Percentiles rank a stretch among this genome's conserved stretches.
These are phyloP conservation scores for Meta bourneti DNA, from an alignment of 2,888 invertebrate genomes.

Conservation along the genomic window DNA sequence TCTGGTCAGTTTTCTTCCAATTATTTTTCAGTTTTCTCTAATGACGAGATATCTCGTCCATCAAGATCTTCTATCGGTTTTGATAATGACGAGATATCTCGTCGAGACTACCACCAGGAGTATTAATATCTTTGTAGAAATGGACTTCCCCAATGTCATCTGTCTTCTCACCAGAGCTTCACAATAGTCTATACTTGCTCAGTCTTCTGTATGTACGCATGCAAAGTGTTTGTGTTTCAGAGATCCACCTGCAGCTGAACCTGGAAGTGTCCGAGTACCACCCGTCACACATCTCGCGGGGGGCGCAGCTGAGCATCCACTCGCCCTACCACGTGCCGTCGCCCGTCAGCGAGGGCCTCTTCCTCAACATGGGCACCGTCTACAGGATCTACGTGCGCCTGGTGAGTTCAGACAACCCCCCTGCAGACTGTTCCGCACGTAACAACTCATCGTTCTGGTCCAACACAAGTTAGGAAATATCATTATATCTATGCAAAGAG, in stretches of 20 bases:
- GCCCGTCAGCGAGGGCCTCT: constrained; percentile 60
- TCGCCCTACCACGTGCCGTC: constrained; percentile 72
- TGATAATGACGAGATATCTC: too few species aligned
- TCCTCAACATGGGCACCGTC: constrained; percentile 71
- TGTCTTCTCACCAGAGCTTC: too few species aligned
- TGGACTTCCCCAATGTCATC: too few species aligned
- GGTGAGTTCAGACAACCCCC: constrained; percentile 24
- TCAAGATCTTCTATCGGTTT: too few species aligned
- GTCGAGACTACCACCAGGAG: too few species aligned
- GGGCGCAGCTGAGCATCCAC: constrained; percentile 65
- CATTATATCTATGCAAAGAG: neutral
- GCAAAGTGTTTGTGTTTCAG: neutral
- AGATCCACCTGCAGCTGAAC: constrained; percentile 63
- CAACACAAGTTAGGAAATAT: neutral
- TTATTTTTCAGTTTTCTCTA: too few species aligned
- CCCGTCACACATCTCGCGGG: constrained; percentile 60
- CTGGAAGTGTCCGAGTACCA: constrained; percentile 69
- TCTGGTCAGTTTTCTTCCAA: too few species aligned
- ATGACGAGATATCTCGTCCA: too few species aligned
- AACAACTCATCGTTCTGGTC: neutral
- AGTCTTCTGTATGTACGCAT: neutral
- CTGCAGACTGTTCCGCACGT: neutral
- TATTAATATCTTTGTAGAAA: too few species aligned
- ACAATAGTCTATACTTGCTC: too few species aligned
- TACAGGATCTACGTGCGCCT: constrained; percentile 64